Evolutionary conservation across 2,888 invertebrate genomes (phyloP), one percentile per base, ranked within the genome.

Genomic region (Poecilobothrus nobilitatus): DNA sequence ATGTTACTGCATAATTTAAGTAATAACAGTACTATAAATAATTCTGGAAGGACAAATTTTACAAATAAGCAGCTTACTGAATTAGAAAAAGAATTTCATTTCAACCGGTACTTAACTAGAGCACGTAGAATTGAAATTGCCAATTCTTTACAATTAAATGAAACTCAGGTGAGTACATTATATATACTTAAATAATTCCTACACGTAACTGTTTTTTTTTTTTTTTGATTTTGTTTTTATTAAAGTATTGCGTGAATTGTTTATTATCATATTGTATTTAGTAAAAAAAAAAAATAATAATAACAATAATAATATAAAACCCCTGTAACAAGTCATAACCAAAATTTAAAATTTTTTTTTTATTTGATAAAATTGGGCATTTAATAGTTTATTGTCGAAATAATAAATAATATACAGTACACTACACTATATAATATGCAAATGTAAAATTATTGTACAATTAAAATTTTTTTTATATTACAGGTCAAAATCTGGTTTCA

Each of bases 41-140:
- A 91, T 84, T 93, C 94, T 18, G 97, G 97, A 53, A 87, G 99
- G 68, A 99, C 99, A 62, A 99, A 99, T 84, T 99, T 99, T 85
- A 97, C 97, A 74, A 99, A 98, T 83, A 98, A 98, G 83, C 99
- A 99, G 82, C 88, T 99, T 73, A 99, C 98, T 2, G 99, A 99
- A 83, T 86, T 99, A 74, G 99, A 99, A 82, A 99, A 99, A 80
- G 98, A 99, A 83, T 99, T 98, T 84, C 98, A 98, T 82, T 98
- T 97, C 84, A 97, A 97, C 85, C 97, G 97, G 84, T 99, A 99
- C 85, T 88, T 99, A 77, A 99, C 98, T 62, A 85, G 98, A 75
- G 97, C 97, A 62, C 85, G 98, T 74, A 87, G 99, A 76, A 97
- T 98, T 80, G 99, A 99, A 83, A 99, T 99, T 74, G 99, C 99